Conservation (phyloP, 2,888 invertebrate genomes). For the Chelonus formosanus region DNA sequence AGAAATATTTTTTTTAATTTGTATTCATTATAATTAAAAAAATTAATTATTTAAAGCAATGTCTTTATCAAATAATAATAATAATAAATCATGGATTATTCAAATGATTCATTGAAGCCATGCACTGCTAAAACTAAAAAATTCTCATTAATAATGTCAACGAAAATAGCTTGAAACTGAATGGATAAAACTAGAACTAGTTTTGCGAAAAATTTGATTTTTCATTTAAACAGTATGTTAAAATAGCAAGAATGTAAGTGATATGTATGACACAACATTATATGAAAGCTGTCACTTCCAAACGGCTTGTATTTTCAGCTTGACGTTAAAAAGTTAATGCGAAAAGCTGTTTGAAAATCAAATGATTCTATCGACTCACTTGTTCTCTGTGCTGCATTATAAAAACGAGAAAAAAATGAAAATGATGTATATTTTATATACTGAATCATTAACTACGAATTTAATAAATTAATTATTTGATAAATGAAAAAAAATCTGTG, state of each 20-base stretch:
- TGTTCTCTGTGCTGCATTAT: conserved; percentile 47
- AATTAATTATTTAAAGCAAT: no score
- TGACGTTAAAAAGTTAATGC: neutral
- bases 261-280: no score
- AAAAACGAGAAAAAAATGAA: conserved; percentile 33
- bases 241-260: neutral
- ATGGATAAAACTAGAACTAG: no score
- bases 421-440: conserved; percentile 13
- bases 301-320: no score
- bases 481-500: neutral
- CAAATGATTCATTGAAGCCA: conserved; percentile 16
- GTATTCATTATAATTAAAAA: no score
- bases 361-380: conserved; percentile 45
- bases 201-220: no score
- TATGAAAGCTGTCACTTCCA: no score
- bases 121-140: conserved; percentile 7
- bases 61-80: no score
- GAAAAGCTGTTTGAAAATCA: conserved; percentile 16
- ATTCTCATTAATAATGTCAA: neutral
- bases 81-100: neutral
- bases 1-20: conserved; percentile 5
- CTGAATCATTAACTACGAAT: conserved; percentile 1
- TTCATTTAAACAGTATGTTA: neutral
- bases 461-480: conserved; percentile 8
- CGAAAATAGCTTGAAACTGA: neutral